phyloP scores from a whole-genome alignment of 2,888 invertebrate genomes.

The Galerucella nymphaeae region DNA sequence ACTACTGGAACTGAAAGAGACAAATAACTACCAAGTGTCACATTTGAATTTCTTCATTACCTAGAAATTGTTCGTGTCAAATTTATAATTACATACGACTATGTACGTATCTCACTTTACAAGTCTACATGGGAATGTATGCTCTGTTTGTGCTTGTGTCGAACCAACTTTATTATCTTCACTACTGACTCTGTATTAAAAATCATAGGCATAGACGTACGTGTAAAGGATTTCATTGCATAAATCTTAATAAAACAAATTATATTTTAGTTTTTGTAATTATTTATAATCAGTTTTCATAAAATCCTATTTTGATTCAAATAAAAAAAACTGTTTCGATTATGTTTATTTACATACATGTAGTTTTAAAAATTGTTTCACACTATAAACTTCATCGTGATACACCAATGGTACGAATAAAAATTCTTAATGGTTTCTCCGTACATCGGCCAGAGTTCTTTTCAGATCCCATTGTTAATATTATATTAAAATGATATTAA shows the following conservation, averaged over 20 bases:
- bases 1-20: conserved; percentile 1
- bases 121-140: conserved; percentile 11
- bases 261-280: too few species aligned
- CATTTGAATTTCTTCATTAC: conserved; percentile 28
- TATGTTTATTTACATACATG: too few species aligned
- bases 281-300: too few species aligned
- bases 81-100: conserved; percentile 31
- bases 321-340: too few species aligned
- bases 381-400: not conserved
- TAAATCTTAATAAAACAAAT: too few species aligned
- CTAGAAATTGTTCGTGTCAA: conserved; percentile 33
- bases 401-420: conserved; percentile 1
- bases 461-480: conserved; percentile 33
- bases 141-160: conserved; percentile 7
- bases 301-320: too few species aligned
- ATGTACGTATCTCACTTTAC: conserved; percentile 2
- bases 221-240: not conserved
- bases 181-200: not conserved
- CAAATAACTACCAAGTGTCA: conserved; percentile 11
- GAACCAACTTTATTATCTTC: conserved; percentile 2
- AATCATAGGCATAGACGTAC: not conserved
- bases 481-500: conserved; percentile 45
- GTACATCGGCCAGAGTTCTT: conserved; percentile 10
- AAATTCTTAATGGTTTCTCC: conserved; percentile 19
- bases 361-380: not conserved